phyloP scores from a whole-genome alignment of 2,797 vertebrate species.

The Chelon labrosus region DNA sequence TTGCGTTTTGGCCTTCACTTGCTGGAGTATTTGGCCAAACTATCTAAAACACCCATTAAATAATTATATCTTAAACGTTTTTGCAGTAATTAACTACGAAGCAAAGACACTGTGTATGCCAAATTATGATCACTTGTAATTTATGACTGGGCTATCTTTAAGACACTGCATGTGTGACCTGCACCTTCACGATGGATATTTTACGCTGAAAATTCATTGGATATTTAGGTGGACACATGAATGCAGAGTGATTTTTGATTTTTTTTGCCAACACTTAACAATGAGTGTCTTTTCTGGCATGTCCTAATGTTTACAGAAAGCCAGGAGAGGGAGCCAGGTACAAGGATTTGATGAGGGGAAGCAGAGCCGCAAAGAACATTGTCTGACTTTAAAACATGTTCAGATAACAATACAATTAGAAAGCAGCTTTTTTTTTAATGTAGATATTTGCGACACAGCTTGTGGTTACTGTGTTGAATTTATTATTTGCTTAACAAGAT shows the following conservation, averaged over 20 bases:
- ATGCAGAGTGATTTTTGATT: too few relatives aligned
- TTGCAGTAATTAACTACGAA: not conserved
- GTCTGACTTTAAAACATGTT: not conserved
- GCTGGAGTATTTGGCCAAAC: not conserved
- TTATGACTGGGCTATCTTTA: not conserved
- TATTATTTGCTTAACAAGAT: not conserved
- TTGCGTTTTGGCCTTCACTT: not conserved
- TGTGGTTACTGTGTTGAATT: not conserved
- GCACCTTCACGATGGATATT: not conserved
- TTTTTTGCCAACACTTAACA: slow-evolving; percentile 8
- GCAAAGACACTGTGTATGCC: not conserved
- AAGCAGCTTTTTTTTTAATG: not conserved
- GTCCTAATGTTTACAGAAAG: slow-evolving; percentile 42
- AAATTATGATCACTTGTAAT: not conserved
- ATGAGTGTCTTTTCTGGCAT: not conserved
- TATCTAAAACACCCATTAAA: not conserved
- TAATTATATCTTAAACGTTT: not conserved
- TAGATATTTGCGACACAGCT: not conserved
- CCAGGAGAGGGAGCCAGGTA: slow-evolving; percentile 87
- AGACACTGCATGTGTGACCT: not conserved
- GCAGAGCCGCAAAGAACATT: slow-evolving; percentile 25
- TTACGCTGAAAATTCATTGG: too few relatives aligned
- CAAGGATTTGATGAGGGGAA: slow-evolving; percentile 64
- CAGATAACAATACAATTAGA: slow-evolving; percentile 31
- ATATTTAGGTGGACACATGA: not conserved